Evolutionary conservation across 2,797 vertebrate genomes (phyloP).

Genomic region (Tympanoctomys barrerae): DNA sequence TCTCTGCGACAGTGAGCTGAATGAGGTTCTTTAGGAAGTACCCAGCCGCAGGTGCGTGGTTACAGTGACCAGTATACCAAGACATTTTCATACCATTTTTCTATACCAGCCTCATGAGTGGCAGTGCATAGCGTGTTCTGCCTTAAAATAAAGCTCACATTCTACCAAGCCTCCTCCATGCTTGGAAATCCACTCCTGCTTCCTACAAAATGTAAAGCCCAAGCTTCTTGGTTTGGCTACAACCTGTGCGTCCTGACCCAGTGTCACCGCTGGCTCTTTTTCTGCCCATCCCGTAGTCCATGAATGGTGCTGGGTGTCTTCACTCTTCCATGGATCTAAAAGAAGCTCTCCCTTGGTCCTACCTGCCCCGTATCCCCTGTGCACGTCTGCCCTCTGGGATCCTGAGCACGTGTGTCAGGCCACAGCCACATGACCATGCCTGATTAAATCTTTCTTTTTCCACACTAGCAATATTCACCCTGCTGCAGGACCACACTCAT

Average conservation of each 20-base stretch:
- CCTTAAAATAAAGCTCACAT: neutral
- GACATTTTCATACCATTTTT: neutral
- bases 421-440: too few relatives aligned
- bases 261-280: neutral
- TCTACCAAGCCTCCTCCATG: neutral
- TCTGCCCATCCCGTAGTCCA: neutral
- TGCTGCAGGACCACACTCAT: neutral
- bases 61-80: neutral
- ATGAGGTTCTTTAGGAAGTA: neutral
- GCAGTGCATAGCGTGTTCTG: neutral
- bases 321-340: neutral
- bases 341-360: neutral
- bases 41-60: neutral
- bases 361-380: neutral
- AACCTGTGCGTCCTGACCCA: neutral
- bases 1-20: neutral
- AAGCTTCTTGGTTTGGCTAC: neutral
- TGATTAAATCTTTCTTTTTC: neutral
- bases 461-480: neutral
- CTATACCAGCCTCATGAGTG: neutral
- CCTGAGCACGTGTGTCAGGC: neutral
- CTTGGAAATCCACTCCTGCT: neutral
- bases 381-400: neutral
- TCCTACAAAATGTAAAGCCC: neutral
- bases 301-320: accelerated